phyloP scores from a whole-genome alignment of 2,113 vertebrate species.

The Prinia subflava region DNA sequence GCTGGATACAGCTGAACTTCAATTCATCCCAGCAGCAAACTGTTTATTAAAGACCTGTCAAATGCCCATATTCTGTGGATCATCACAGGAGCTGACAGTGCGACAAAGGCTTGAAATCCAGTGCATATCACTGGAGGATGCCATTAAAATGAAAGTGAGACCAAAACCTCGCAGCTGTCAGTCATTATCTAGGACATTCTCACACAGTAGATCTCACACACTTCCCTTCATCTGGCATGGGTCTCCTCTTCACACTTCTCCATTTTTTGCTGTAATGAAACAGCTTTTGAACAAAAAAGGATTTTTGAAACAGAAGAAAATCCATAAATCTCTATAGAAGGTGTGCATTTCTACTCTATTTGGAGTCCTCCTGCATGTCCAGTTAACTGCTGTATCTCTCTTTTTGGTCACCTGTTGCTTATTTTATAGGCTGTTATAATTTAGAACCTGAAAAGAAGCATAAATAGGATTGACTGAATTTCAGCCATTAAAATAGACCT shows the following conservation, averaged over 20 bases:
- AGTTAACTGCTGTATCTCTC: neutral
- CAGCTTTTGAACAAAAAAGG: neutral
- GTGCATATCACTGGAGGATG: slow-evolving; percentile 51
- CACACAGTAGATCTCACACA: neutral
- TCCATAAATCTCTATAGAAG: neutral
- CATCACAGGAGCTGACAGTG: slow-evolving; percentile 45
- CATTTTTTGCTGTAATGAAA: slow-evolving; percentile 1
- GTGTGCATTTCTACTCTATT: neutral
- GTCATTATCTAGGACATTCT: slow-evolving; percentile 66
- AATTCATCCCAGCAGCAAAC: slow-evolving; percentile 54
- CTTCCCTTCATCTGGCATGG: slow-evolving; percentile 4
- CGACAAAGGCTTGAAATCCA: slow-evolving; percentile 52
- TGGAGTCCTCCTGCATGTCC: neutral
- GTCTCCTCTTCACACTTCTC: neutral
- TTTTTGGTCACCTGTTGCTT: neutral
- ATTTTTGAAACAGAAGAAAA: neutral
- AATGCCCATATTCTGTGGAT: slow-evolving; percentile 34
- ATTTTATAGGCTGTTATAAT: neutral
- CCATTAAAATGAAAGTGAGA: slow-evolving; percentile 65
- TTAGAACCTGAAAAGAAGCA: neutral
- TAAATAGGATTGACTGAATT: slow-evolving; percentile 2
- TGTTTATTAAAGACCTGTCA: slow-evolving; percentile 65
- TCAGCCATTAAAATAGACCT: neutral
- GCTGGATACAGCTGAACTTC: slow-evolving; percentile 42
- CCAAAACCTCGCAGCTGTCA: slow-evolving; percentile 43